phyloP scores from a whole-genome alignment of 2,797 vertebrate genomes.

The Notoglanidium macrostoma region DNA sequence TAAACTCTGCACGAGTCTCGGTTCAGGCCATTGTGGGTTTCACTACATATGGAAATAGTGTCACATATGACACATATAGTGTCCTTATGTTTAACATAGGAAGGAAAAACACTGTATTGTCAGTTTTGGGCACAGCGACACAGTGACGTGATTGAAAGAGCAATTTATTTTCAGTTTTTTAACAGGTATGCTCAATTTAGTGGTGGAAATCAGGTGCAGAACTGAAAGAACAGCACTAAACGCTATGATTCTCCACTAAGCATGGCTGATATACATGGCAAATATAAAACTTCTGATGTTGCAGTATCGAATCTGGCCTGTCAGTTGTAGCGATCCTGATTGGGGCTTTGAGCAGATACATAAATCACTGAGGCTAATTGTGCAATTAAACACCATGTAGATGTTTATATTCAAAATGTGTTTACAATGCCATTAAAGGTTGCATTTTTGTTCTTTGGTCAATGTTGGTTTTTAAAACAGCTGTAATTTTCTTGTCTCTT shows the following conservation, averaged over 20 bases:
- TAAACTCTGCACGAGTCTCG: slow-evolving; percentile 32
- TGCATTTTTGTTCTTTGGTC: slow-evolving; percentile 32
- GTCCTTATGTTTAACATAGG: neutral
- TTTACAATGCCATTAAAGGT: slow-evolving; percentile 43
- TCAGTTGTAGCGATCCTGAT: neutral
- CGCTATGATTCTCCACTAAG: slow-evolving; percentile 18
- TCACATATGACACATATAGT: neutral
- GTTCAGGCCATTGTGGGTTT: slow-evolving; percentile 10
- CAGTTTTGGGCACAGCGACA: slow-evolving; percentile 3
- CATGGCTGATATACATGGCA: neutral
- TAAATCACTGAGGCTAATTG: slow-evolving; percentile 30
- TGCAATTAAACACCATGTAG: slow-evolving; percentile 38
- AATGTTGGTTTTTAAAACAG: slow-evolving; percentile 29
- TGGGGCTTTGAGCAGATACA: slow-evolving; percentile 16
- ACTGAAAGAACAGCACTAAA: slow-evolving; percentile 25
- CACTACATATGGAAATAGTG: neutral
- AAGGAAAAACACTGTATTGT: neutral
- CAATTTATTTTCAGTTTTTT: neutral
- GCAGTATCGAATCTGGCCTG: slow-evolving; percentile 14
- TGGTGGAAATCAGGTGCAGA: slow-evolving; percentile 16
- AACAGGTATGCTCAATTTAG: neutral
- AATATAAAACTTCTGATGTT: slow-evolving; percentile 30
- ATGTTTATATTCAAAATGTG: slow-evolving; percentile 48
- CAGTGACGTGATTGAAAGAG: slow-evolving; percentile 19
- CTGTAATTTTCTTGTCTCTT: slow-evolving; percentile 7